These are phyloP conservation scores for Acrobasis repandana DNA, from an alignment of 2,888 invertebrate genomes.

Conservation along the genomic window DNA sequence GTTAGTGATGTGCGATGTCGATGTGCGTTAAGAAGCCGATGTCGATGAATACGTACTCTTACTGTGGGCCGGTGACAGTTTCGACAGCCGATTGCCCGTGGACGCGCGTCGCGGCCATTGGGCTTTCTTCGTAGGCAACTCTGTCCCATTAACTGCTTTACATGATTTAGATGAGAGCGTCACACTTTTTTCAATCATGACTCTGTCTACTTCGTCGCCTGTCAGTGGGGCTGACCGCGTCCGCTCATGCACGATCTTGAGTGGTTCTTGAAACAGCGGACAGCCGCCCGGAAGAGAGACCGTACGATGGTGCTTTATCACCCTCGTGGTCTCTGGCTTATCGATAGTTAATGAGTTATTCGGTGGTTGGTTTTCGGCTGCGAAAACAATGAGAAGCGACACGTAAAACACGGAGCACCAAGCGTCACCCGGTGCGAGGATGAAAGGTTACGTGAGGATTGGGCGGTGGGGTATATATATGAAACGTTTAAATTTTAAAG, in stretches of 20 bases:
- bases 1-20: constrained; percentile 28
- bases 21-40: constrained; percentile 25
- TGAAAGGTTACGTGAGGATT: constrained; percentile 40
- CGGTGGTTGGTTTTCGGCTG: constrained; percentile 72
- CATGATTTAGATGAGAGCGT: constrained; percentile 54
- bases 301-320: constrained; percentile 69
- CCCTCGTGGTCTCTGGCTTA: constrained; percentile 52
- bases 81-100: constrained; percentile 71
- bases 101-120: constrained; percentile 71
- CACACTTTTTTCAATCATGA: constrained; percentile 56
- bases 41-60: constrained; percentile 72
- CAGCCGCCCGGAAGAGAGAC: constrained; percentile 70
- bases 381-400: constrained; percentile 75
- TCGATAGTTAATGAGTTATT: constrained; percentile 75
- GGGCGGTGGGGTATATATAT: constrained; percentile 33
- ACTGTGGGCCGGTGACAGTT: constrained; percentile 73
- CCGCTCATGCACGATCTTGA: constrained; percentile 83
- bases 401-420: constrained; percentile 73
- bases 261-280: constrained; percentile 61
- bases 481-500: background rate
- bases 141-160: constrained; percentile 65
- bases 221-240: constrained; percentile 87
- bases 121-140: constrained; percentile 49
- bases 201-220: constrained; percentile 73
- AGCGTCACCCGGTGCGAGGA: constrained; percentile 65